Percentiles rank a stretch among this genome's conserved stretches.
Conservation (phyloP, 2,797 vertebrate genomes). For the Remorina albescens region DNA sequence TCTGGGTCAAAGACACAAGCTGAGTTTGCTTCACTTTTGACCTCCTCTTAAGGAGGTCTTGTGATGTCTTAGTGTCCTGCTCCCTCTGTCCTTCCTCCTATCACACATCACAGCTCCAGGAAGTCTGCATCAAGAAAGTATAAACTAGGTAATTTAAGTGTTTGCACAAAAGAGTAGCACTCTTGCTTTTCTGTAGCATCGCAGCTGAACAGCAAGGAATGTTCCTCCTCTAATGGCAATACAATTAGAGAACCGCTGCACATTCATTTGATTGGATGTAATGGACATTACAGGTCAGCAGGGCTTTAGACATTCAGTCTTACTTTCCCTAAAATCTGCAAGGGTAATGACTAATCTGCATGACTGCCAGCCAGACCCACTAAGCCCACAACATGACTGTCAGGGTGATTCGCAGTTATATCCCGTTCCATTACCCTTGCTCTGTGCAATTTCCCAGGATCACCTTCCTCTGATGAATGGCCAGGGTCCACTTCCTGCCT, state of each 20-base stretch:
- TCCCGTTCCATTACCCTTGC: slow-evolving; percentile 51
- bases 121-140: background rate
- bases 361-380: slow-evolving; percentile 29
- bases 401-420: slow-evolving; percentile 49
- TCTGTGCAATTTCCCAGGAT: too few relatives aligned
- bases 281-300: slow-evolving; percentile 28
- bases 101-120: background rate
- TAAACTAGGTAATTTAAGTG: background rate
- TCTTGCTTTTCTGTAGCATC: background rate
- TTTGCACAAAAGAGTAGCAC: slow-evolving; percentile 1
- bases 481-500: slow-evolving; percentile 52
- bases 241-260: slow-evolving; percentile 4
- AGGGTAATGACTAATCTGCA: slow-evolving; percentile 47
- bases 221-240: background rate
- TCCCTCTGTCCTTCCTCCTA: background rate
- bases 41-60: background rate
- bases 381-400: slow-evolving; percentile 36
- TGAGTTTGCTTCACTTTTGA: background rate
- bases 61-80: background rate
- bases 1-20: background rate
- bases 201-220: background rate
- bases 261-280: slow-evolving; percentile 15
- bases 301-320: slow-evolving; percentile 4
- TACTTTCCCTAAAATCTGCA: slow-evolving; percentile 33
- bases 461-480: slow-evolving; percentile 39